Percentiles rank a stretch among this genome's conserved stretches.
phyloP scores from a whole-genome alignment of 2,113 vertebrate species.

The Turnix velox region DNA sequence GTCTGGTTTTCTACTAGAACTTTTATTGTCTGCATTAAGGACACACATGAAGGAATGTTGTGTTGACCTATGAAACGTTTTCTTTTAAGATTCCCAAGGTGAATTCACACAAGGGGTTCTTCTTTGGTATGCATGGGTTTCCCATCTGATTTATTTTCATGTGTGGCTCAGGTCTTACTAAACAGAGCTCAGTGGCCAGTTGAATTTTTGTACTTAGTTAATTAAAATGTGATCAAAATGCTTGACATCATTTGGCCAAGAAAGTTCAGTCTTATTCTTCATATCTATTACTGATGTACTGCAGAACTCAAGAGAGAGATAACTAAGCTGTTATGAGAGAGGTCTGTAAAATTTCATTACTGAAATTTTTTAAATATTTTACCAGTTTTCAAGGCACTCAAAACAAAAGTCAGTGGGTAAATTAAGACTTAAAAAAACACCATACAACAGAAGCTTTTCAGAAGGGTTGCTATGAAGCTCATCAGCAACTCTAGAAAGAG shows the following conservation, averaged over 20 bases:
- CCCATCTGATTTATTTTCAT: not conserved
- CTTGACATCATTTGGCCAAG: not conserved
- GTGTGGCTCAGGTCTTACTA: not conserved
- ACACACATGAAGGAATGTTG: not conserved
- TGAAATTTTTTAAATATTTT: not conserved
- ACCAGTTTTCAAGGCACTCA: not conserved
- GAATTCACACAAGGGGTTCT: not conserved
- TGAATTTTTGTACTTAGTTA: not conserved
- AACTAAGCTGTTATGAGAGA: not conserved
- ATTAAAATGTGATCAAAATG: not conserved
- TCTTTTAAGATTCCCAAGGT: not conserved
- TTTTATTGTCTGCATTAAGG: not conserved
- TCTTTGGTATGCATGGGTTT: not conserved
- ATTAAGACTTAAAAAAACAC: fast-evolving
- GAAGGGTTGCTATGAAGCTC: not conserved
- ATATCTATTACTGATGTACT: not conserved
- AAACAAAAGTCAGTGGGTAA: not conserved
- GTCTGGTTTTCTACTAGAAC: not conserved
- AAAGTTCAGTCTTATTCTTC: not conserved
- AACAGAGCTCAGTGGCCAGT: not conserved
- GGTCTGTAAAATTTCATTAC: not conserved
- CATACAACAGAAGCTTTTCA: not conserved
- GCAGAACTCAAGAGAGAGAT: not conserved
- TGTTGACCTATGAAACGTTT: not conserved
- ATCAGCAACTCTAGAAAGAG: not conserved